Conservation (phyloP, 2,888 invertebrate genomes). For the Mystacides longicornis region DNA sequence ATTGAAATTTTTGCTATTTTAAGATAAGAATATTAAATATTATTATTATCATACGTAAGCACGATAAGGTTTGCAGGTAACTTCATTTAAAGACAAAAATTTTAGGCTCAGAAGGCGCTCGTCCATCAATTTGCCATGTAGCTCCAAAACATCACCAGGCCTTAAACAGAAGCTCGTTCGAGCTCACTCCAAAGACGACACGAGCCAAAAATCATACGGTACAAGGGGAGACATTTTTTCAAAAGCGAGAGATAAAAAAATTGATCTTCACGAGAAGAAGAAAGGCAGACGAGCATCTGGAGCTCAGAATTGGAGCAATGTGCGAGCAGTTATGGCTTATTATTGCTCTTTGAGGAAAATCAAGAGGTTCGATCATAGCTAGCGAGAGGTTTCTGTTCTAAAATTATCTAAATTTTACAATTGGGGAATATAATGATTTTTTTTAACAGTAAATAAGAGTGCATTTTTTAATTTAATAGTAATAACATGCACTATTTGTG, state of each 20-base stretch:
- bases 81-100: background rate
- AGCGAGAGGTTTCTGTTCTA: slow-evolving; percentile 10
- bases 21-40: too few relatives aligned
- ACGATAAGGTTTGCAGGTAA: background rate
- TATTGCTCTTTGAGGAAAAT: slow-evolving; percentile 84
- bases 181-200: slow-evolving; percentile 11
- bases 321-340: slow-evolving; percentile 83
- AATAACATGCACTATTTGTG: background rate
- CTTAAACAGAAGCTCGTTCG: slow-evolving; percentile 7
- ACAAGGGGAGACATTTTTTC: slow-evolving; percentile 25
- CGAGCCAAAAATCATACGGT: slow-evolving; percentile 27
- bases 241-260: background rate
- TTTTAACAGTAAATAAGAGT: background rate
- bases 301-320: slow-evolving; percentile 77
- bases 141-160: slow-evolving; percentile 1
- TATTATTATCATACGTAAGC: background rate
- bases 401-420: too few relatives aligned
- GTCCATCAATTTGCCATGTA: background rate
- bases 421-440: background rate
- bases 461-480: background rate
- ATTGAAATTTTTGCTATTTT: too few relatives aligned
- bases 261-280: slow-evolving; percentile 28
- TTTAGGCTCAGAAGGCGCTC: slow-evolving; percentile 11
- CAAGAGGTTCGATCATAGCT: slow-evolving; percentile 64
- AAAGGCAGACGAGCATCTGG: slow-evolving; percentile 35